Evolutionary conservation across 2,888 invertebrate species (phyloP), one percentile per base, ranked within the genome.

Genomic region (Apamea sordens): DNA sequence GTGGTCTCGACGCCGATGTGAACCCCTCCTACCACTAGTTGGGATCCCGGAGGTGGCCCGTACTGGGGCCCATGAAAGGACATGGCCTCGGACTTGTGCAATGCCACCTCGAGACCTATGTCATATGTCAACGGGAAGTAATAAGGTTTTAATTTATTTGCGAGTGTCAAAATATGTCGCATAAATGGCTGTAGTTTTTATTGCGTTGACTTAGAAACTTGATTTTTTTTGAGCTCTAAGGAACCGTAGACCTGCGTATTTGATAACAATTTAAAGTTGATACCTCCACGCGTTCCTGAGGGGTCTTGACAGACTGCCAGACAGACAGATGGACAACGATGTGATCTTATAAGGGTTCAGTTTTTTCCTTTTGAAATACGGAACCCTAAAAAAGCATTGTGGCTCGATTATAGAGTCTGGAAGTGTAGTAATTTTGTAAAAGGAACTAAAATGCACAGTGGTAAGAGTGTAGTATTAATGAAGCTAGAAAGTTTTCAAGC

Each of bases 401-500:
- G n/a, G n/a, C 56, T 59, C 56, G n/a, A n/a, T 59, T n/a, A 21
- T 53, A 21, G n/a, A 56, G 56, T 11, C n/a, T n/a, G n/a, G 11
- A 13, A 59, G n/a, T 56, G 56, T 59, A 56, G 72, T 74, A 73
- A 80, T 84, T 79, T 83, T 71, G 69, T 69, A 81, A 88, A 71
- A 84, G 73, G 74, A 82, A 85, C 73, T 87, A 50, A 84, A 88
- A 82, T 83, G 83, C 77, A 80, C 81, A 82, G 81, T 76, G 69
- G 74, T 83, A 77, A 82, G 79, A 78, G 83, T 82, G 61, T 82
- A 85, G 85, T 87, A 89, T 91, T 91, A 91, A 91, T 90, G 90
- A 91, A 89, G 73, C 80, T 77, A 79, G 78, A 84, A 92, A 91
- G 84, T 92, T 91, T 86, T 87, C 83, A 88, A 90, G 87, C 84